A percentile compares a stretch with the other conserved stretches of the same genome.
Conservation (phyloP, 2,797 vertebrate species). For the Lophius americanus region DNA sequence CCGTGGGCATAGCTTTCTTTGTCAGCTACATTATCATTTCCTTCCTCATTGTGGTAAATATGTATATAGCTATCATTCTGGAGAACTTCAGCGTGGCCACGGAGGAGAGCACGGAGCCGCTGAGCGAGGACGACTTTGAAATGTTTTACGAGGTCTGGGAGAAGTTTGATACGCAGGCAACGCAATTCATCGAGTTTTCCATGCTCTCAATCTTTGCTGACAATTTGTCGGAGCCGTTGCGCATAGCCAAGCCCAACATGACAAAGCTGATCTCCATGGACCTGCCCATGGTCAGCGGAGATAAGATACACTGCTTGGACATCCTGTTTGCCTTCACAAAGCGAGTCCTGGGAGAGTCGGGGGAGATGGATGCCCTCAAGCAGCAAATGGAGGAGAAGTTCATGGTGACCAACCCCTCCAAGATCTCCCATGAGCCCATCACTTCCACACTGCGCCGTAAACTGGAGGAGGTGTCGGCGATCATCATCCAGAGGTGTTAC, state of each 20-base stretch:
- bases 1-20: slow-evolving; percentile 95
- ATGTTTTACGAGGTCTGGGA: slow-evolving; percentile 99
- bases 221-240: slow-evolving; percentile 91
- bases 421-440: slow-evolving; percentile 96
- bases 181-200: slow-evolving; percentile 96
- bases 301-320: slow-evolving; percentile 97
- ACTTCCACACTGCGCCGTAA: slow-evolving; percentile 94
- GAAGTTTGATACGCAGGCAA: slow-evolving; percentile 95
- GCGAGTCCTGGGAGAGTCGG: slow-evolving; percentile 95
- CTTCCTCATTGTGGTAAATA: slow-evolving; percentile 99
- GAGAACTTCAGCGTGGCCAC: slow-evolving; percentile 99
- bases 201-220: slow-evolving; percentile 92
- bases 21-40: slow-evolving; percentile 99
- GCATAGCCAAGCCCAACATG: slow-evolving; percentile 94
- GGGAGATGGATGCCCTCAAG: slow-evolving; percentile 98
- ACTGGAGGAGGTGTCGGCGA: slow-evolving; percentile 92
- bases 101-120: slow-evolving; percentile 97
- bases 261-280: slow-evolving; percentile 96
- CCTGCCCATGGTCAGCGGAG: slow-evolving; percentile 97
- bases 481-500: slow-evolving; percentile 91
- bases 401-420: slow-evolving; percentile 95
- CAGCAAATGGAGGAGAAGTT: slow-evolving; percentile 99
- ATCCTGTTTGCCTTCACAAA: slow-evolving; percentile 99
- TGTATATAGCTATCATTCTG: slow-evolving; percentile 99
- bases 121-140: slow-evolving; percentile 98